Conservation (phyloP, 2,113 vertebrate genomes). For the Hemibagrus wyckioides region DNA sequence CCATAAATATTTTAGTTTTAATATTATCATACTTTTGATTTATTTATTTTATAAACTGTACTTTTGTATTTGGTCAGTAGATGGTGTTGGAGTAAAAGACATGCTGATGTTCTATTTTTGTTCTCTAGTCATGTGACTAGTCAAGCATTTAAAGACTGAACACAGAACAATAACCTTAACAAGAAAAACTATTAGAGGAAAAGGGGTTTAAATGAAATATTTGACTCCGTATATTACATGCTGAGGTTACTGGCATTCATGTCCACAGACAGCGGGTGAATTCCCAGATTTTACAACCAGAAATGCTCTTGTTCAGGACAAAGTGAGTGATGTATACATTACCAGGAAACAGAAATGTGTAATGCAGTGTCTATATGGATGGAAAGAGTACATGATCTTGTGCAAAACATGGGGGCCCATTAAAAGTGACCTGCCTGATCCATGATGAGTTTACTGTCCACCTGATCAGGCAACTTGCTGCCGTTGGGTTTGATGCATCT, state of each 20-base stretch:
- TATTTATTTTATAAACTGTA: background rate
- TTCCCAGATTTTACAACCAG: background rate
- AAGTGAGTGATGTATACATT: background rate
- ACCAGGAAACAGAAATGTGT: background rate
- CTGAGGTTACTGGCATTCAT: background rate
- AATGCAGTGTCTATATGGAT: background rate
- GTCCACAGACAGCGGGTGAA: background rate
- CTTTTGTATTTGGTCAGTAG: constrained; percentile 25
- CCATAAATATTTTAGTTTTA: background rate
- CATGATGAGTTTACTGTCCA: constrained; percentile 70
- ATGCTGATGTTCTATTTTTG: background rate
- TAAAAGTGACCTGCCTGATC: constrained; percentile 66
- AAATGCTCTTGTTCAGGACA: background rate
- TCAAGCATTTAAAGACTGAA: background rate
- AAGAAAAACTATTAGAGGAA: background rate
- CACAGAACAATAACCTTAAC: background rate
- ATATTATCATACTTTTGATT: background rate
- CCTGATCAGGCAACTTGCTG: constrained; percentile 65
- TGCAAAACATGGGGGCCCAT: background rate
- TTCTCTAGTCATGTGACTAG: background rate
- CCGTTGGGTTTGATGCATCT: constrained; percentile 79
- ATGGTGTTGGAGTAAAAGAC: constrained; percentile 8
- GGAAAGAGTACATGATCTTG: background rate
- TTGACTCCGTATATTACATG: background rate
- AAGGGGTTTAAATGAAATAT: background rate